Evolutionary conservation across 2,888 invertebrate species (phyloP).

Genomic region (Trachelus tabidus): DNA sequence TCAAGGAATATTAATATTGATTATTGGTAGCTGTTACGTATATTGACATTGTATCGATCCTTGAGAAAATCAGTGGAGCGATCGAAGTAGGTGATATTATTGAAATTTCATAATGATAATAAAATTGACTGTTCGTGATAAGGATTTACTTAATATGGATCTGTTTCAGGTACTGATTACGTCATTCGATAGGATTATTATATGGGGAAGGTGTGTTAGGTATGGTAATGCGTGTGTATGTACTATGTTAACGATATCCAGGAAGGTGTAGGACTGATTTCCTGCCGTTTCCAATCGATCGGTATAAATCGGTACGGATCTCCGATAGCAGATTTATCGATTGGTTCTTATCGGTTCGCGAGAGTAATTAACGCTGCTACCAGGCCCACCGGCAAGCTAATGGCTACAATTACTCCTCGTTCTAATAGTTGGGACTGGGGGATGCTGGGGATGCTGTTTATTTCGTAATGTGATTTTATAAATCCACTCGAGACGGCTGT

Average conservation of each 20-base stretch:
- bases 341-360: slow-evolving; percentile 32
- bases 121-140: neutral
- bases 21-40: neutral
- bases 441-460: slow-evolving; percentile 20
- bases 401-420: slow-evolving; percentile 27
- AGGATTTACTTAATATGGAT: neutral
- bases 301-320: slow-evolving; percentile 22
- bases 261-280: neutral
- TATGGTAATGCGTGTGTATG: too few species aligned
- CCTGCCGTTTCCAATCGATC: slow-evolving; percentile 8
- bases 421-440: slow-evolving; percentile 26
- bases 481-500: slow-evolving; percentile 17
- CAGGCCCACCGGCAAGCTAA: slow-evolving; percentile 33
- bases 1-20: neutral
- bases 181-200: neutral
- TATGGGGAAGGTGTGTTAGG: too few species aligned
- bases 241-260: neutral
- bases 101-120: neutral
- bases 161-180: neutral
- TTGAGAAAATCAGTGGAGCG: neutral
- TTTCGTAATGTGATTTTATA: slow-evolving; percentile 26
- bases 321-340: slow-evolving; percentile 22
- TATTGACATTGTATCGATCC: neutral
- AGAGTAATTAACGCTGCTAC: slow-evolving; percentile 42
- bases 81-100: neutral